A percentile compares a stretch with the other conserved stretches of the same genome.
Conservation (phyloP, 2,113 vertebrate species). For the Elephantulus edwardii region DNA sequence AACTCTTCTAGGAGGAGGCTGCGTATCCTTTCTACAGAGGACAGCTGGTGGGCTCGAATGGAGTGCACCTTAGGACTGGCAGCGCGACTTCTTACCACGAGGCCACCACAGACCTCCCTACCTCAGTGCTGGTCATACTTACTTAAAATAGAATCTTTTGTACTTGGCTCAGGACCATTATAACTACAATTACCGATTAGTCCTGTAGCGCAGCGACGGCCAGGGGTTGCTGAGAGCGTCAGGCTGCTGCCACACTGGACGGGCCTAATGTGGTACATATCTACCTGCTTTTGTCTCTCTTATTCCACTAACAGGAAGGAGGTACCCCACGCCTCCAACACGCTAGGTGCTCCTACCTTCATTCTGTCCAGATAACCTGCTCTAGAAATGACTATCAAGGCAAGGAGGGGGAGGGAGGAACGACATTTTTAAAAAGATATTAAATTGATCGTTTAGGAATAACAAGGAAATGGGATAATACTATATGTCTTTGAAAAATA, state of each 20-base stretch:
- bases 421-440: not conserved
- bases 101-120: too few species aligned
- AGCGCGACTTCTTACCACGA: too few species aligned
- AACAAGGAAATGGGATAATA: conserved; percentile 18
- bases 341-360: conserved; percentile 21
- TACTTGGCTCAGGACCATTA: not conserved
- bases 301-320: not conserved
- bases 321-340: not conserved
- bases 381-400: conserved; percentile 41
- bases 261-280: not conserved
- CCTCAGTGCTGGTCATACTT: conserved; percentile 6
- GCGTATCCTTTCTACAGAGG: too few species aligned
- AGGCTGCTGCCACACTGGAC: not conserved
- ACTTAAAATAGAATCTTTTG: conserved; percentile 1
- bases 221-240: not conserved
- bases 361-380: conserved; percentile 11
- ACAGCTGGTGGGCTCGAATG: too few species aligned
- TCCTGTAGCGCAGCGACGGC: not conserved
- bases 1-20: too few species aligned
- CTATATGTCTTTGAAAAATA: conserved; percentile 9
- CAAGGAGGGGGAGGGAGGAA: not conserved
- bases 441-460: not conserved
- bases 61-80: too few species aligned
- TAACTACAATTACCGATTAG: not conserved
- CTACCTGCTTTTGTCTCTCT: not conserved